Base-by-base conservation (phyloP, 2,888 invertebrate species). In the Tetheella fluctuosa region DNA sequence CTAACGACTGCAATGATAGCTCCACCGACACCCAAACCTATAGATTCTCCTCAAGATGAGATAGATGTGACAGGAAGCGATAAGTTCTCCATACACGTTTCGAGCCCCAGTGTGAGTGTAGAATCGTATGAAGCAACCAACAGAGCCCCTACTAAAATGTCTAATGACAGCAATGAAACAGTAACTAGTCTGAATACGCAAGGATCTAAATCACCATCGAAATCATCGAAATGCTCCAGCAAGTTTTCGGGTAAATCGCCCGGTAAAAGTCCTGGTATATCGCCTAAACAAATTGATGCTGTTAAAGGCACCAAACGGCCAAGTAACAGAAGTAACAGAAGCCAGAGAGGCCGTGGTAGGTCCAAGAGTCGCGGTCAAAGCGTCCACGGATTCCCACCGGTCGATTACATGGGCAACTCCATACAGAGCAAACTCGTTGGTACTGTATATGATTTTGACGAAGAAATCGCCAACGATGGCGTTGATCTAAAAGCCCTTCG, bases 371-470 rank as follows among this genome's bases (percentile, higher is more conserved):
- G 92, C 54, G 89, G 81, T 0, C 88, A 88, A 61, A 77, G 75
- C 28, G 68, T 67, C 25, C 85, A 83, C 59, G 67, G 77, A 30
- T 87, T 81, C 77, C 69, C 89, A 68, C 58, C 88, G 74, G 81
- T 93, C 48, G 94, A 94, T 60, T 93, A 91, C 72, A 84, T 89
- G 61, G 94, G 94, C 23, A 95, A 95, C 74, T 96, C 97, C 2
- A 96, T 97, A 63, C 96, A 96, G 68, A 96, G 96, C 80, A 97
- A 97, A 81, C 90, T 97, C 42, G 95, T 96, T 8, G 97, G 98
- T 10, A 98, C 98, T 2, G 98, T 98, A 1, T 98, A 97, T 77
- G 98, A 97, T 83, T 97, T 97, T 68, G 96, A 97, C 67, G 97
- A 97, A 75, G 97, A 97, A 80, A 95, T 97, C 63, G 94, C 95